Evolutionary conservation across 2,888 invertebrate species (phyloP).

Genomic region (Latheticus oryzae): DNA sequence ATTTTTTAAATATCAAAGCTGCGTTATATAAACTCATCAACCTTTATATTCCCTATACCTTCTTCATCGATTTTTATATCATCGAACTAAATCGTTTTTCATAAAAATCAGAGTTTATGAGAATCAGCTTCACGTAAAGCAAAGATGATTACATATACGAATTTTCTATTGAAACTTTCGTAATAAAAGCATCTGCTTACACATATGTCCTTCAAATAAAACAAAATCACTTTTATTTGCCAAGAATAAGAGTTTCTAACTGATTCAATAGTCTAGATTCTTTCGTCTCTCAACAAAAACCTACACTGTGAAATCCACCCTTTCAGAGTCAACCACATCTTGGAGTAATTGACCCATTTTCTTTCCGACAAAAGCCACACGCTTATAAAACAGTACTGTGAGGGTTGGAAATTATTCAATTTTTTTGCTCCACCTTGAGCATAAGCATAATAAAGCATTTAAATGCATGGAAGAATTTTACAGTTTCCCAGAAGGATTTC

Average conservation of each 20-base stretch:
- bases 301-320: conserved; percentile 35
- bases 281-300: no score
- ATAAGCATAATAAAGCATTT: conserved; percentile 63
- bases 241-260: no score
- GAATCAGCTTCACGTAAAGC: conserved; percentile 26
- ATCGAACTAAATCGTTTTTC: not conserved
- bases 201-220: conserved; percentile 49
- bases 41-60: not conserved
- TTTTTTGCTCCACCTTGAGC: conserved; percentile 51
- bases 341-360: conserved; percentile 36
- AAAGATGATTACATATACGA: conserved; percentile 38
- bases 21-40: conserved; percentile 3
- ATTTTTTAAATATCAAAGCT: no score
- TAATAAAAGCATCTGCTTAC: conserved; percentile 42
- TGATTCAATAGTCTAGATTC: no score
- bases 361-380: conserved; percentile 11
- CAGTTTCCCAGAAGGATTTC: conserved; percentile 61
- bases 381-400: conserved; percentile 16
- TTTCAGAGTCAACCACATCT: conserved; percentile 1
- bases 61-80: conserved; percentile 1
- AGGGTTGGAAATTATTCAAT: conserved; percentile 54
- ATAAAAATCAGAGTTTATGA: conserved; percentile 11
- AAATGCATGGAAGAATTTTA: conserved; percentile 66
- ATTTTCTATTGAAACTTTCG: conserved; percentile 37
- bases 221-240: conserved; percentile 43